phyloP scores from a whole-genome alignment of 2,797 vertebrate genomes.

The Numenius phaeopus region DNA sequence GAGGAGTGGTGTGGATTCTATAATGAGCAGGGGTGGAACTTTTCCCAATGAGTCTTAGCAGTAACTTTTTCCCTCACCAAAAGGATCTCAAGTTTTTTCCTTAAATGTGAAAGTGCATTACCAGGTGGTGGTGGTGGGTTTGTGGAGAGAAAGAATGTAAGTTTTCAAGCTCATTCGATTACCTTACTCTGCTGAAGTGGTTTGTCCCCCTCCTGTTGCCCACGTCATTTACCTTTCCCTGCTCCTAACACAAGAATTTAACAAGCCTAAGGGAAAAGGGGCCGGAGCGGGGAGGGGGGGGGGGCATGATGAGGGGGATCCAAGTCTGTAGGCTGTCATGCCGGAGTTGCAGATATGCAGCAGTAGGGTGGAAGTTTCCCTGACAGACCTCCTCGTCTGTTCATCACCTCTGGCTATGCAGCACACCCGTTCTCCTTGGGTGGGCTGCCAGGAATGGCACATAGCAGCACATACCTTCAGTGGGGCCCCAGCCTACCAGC shows the following conservation, averaged over 20 bases:
- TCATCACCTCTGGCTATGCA: slow-evolving; percentile 86
- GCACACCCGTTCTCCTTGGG: slow-evolving; percentile 86
- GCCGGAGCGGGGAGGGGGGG: too few relatives aligned
- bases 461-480: slow-evolving; percentile 84
- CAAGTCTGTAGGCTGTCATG: neutral
- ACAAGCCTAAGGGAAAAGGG: neutral
- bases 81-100: neutral
- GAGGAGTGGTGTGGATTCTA: neutral
- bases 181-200: neutral
- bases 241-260: slow-evolving; percentile 19
- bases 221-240: slow-evolving; percentile 27
- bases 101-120: neutral
- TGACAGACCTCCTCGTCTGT: slow-evolving; percentile 81
- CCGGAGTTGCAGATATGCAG: slow-evolving; percentile 72
- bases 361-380: slow-evolving; percentile 76
- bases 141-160: neutral
- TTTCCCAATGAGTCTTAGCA: neutral
- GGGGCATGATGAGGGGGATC: neutral
- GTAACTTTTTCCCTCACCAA: neutral
- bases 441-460: slow-evolving; percentile 89
- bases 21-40: neutral
- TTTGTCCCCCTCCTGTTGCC: neutral
- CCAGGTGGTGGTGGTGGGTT: neutral
- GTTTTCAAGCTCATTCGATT: neutral
- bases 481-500: slow-evolving; percentile 84